Percentiles rank a stretch among this genome's conserved stretches.
Conservation (phyloP, 2,797 vertebrate species). For the Cephalopachus bancanus region DNA sequence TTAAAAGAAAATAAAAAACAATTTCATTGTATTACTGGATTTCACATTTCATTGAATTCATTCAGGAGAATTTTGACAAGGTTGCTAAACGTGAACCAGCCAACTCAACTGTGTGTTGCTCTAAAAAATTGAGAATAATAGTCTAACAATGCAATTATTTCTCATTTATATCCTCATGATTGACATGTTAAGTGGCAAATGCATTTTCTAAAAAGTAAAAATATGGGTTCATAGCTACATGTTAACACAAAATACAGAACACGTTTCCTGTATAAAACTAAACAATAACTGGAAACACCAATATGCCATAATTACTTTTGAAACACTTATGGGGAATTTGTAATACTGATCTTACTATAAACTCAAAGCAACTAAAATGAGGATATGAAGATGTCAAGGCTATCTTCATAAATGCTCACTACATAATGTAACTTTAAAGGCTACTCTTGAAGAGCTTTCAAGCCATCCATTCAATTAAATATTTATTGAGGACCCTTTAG, state of each 20-base stretch:
- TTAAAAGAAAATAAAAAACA: background rate
- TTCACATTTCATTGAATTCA: conserved; percentile 6
- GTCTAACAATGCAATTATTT: background rate
- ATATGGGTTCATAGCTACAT: background rate
- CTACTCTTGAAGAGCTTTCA: conserved; percentile 29
- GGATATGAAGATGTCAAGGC: conserved; percentile 45
- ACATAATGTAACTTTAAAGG: conserved; percentile 52
- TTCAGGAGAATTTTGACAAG: conserved; percentile 16
- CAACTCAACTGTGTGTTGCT: background rate
- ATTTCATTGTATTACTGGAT: background rate
- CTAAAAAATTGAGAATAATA: conserved; percentile 22
- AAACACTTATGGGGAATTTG: conserved; percentile 24
- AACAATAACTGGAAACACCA: background rate
- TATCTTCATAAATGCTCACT: background rate
- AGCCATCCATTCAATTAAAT: conserved; percentile 64
- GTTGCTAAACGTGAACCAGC: background rate
- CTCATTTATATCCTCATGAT: background rate
- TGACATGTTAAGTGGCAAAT: background rate
- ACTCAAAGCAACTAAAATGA: conserved; percentile 39
- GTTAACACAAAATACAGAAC: background rate
- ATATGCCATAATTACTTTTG: conserved; percentile 16
- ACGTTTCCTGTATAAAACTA: background rate
- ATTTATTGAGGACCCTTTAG: conserved; percentile 57
- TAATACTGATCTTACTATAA: conserved; percentile 37
- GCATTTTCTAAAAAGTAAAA: background rate